Conservation (phyloP, 2,113 vertebrate genomes). For the Chunga burmeisteri region DNA sequence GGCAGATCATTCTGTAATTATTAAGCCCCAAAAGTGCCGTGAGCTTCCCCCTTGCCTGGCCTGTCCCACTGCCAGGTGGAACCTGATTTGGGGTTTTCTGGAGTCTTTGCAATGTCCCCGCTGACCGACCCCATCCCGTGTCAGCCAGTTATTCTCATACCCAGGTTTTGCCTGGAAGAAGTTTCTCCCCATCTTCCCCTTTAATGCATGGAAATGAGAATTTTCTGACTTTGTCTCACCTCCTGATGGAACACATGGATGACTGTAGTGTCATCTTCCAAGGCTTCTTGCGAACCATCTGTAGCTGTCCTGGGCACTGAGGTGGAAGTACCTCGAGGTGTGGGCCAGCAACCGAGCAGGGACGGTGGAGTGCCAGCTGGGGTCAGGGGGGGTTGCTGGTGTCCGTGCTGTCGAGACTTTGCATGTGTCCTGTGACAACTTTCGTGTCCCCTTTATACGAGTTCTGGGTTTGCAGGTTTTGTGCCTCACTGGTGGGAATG, state of each 20-base stretch:
- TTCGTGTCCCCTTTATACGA: fast-evolving
- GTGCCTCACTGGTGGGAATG: neutral
- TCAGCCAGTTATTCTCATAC: neutral
- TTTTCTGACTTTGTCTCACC: neutral
- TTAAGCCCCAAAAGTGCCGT: neutral
- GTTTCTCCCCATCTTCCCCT: neutral
- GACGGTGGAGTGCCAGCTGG: neutral
- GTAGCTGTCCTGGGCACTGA: neutral
- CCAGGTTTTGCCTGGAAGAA: neutral
- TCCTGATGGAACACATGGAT: neutral
- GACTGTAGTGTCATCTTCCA: neutral
- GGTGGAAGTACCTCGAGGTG: neutral
- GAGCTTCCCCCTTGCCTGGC: neutral
- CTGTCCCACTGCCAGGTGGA: neutral
- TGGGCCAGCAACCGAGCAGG: too few relatives aligned
- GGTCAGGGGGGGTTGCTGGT: neutral
- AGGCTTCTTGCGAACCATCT: neutral
- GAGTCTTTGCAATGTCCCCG: neutral
- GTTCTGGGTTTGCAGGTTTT: neutral
- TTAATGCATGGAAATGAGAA: neutral
- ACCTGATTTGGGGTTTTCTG: neutral
- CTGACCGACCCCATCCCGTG: neutral
- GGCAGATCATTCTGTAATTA: neutral
- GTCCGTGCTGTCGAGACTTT: neutral
- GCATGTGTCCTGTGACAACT: fast-evolving